phyloP scores from a whole-genome alignment of 2,113 vertebrate species.

The Montifringilla adamsi region DNA sequence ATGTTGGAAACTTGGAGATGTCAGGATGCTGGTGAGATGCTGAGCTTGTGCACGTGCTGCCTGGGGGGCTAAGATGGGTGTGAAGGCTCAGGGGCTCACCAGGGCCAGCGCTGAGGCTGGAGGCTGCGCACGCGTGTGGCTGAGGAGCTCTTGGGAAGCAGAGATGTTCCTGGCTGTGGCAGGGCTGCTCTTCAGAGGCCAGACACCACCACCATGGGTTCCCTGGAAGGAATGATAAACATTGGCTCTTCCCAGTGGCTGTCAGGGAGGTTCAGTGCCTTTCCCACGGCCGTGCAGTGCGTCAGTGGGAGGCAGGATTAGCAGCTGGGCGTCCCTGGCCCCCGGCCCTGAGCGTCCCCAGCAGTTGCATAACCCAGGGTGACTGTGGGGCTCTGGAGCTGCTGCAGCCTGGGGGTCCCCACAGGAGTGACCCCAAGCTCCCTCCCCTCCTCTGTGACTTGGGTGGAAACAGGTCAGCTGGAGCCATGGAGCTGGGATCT shows the following conservation, averaged over 20 bases:
- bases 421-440: rapidly evolving
- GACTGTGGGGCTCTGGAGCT: rapidly evolving
- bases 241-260: not conserved
- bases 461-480: not conserved
- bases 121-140: rapidly evolving
- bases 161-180: not conserved
- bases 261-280: slow-evolving; percentile 19
- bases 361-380: not conserved
- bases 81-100: not conserved
- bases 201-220: not conserved
- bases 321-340: slow-evolving; percentile 29
- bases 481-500: not conserved
- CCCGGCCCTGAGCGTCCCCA: not conserved
- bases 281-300: slow-evolving; percentile 23
- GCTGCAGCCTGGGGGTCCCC: not conserved
- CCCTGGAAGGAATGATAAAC: slow-evolving; percentile 16
- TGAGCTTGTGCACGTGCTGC: not conserved
- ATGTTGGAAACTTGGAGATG: rapidly evolving
- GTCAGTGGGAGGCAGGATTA: slow-evolving; percentile 35
- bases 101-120: not conserved
- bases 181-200: not conserved
- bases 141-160: not conserved
- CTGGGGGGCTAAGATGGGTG: no score
- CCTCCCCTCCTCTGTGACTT: not conserved
- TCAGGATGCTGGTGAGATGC: not conserved